A percentile compares a stretch with the other conserved stretches of the same genome.
Conservation (phyloP, 2,113 vertebrate genomes). For the Cinclus cinclus region DNA sequence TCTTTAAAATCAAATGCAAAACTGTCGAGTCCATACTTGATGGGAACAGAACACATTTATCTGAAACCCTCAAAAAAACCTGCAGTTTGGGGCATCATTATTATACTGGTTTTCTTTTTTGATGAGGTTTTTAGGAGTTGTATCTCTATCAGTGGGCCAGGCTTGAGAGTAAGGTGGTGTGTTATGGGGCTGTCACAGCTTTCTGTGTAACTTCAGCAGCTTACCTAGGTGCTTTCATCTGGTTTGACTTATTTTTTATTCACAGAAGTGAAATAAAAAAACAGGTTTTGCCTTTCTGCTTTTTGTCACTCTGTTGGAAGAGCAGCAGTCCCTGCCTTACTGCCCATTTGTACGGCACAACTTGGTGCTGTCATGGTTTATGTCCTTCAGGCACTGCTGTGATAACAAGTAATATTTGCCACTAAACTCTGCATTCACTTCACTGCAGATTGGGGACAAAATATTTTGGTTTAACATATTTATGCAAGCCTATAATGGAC, state of each 20-base stretch:
- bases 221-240: not conserved
- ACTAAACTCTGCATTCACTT: conserved; percentile 3
- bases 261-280: no score
- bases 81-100: not conserved
- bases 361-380: not conserved
- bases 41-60: not conserved
- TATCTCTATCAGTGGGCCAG: not conserved
- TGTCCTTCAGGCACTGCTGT: not conserved
- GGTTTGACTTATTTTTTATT: not conserved
- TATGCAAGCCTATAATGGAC: not conserved
- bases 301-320: not conserved
- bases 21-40: accelerated
- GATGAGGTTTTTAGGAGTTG: not conserved
- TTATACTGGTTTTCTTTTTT: not conserved
- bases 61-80: not conserved
- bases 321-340: not conserved
- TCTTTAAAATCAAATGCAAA: not conserved
- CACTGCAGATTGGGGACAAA: not conserved
- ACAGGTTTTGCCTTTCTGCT: not conserved
- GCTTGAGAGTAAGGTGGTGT: not conserved
- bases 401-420: not conserved
- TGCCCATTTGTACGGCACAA: not conserved
- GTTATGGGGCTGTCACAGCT: not conserved
- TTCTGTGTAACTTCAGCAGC: not conserved
- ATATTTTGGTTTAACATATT: not conserved